These are phyloP conservation scores for Tyrannus savana DNA, from an alignment of 2,113 vertebrate species.

Conservation along the genomic window DNA sequence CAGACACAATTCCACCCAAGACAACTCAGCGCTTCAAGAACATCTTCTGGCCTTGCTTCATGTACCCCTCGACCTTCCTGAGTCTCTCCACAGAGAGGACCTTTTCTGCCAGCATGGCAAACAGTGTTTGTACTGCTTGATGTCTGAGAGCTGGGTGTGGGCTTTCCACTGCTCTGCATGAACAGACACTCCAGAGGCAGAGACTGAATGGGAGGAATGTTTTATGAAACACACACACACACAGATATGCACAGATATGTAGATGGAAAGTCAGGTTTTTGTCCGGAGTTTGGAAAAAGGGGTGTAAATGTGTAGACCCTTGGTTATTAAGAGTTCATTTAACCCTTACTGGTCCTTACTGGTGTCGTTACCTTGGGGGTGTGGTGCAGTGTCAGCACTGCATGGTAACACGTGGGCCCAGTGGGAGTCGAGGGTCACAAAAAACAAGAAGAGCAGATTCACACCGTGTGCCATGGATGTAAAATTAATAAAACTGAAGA, in stretches of 20 bases:
- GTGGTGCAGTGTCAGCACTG: background rate
- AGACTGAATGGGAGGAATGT: background rate
- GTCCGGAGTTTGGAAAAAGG: background rate
- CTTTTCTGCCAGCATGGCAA: background rate
- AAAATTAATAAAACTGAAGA: background rate
- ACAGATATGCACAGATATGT: background rate
- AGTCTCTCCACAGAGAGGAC: background rate
- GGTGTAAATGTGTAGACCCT: background rate
- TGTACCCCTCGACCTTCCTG: background rate
- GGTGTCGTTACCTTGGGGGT: background rate
- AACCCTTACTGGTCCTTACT: background rate
- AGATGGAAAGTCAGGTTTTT: background rate
- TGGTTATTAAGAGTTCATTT: background rate
- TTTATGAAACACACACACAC: background rate
- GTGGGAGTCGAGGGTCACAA: background rate
- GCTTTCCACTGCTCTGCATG: background rate
- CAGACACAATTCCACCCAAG: background rate
- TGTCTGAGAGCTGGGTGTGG: too few species aligned
- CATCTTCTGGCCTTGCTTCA: background rate
- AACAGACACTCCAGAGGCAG: background rate
- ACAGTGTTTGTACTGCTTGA: too few species aligned
- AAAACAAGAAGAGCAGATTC: background rate
- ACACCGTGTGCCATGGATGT: background rate
- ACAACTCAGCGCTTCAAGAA: background rate
- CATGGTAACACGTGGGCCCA: too few species aligned